Conservation (phyloP, 2,113 vertebrate species). For the Zapornia atra region DNA sequence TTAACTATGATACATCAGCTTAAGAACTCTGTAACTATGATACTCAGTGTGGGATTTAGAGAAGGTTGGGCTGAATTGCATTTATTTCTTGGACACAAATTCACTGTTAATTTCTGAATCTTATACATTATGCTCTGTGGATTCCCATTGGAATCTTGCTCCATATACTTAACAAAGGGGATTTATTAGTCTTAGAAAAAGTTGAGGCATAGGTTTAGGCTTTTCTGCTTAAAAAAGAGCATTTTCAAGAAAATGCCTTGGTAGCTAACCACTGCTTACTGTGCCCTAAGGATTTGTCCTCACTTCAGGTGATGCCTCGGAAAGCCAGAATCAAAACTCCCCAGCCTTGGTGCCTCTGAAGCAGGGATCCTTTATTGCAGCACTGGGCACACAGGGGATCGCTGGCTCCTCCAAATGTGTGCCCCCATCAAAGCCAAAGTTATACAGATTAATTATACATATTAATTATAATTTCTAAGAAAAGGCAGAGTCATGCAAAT, state of each 20-base stretch:
- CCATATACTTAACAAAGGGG: background rate
- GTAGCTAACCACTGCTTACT: background rate
- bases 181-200: background rate
- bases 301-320: too few relatives aligned
- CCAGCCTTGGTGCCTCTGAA: too few relatives aligned
- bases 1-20: background rate
- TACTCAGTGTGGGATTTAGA: background rate
- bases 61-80: background rate
- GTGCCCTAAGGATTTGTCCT: background rate
- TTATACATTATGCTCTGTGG: background rate
- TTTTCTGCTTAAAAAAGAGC: background rate
- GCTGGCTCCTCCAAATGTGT: too few relatives aligned
- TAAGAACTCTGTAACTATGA: background rate
- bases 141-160: background rate
- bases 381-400: too few relatives aligned
- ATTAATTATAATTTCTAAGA: too few relatives aligned
- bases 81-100: background rate
- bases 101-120: background rate
- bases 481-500: too few relatives aligned
- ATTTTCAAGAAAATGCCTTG: background rate
- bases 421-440: too few relatives aligned
- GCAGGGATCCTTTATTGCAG: too few relatives aligned
- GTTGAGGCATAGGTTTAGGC: background rate
- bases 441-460: too few relatives aligned
- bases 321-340: too few relatives aligned